A percentile compares a stretch with the other conserved stretches of the same genome.
These are phyloP conservation scores for Diploptera punctata DNA, from an alignment of 2,888 invertebrate species.

Conservation along the genomic window DNA sequence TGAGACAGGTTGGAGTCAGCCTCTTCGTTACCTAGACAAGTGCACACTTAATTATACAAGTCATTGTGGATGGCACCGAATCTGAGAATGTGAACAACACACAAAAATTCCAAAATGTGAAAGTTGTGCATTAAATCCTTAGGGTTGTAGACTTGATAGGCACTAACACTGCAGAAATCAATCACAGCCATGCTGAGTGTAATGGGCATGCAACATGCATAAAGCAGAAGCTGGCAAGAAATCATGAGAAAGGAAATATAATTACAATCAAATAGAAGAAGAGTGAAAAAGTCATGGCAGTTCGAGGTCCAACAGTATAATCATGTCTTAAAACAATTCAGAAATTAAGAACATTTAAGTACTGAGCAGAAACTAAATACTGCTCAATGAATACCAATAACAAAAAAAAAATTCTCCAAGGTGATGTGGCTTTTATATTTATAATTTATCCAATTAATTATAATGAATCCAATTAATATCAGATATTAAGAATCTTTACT, in stretches of 20 bases:
- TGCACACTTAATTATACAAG: too few relatives aligned
- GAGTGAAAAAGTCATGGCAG: constrained; percentile 37
- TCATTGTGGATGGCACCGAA: too few relatives aligned
- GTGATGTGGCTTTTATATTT: constrained; percentile 25
- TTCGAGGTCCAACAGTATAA: constrained; percentile 35
- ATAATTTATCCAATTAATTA: too few relatives aligned
- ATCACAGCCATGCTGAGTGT: constrained; percentile 12
- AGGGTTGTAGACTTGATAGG: too few relatives aligned
- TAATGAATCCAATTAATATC: too few relatives aligned
- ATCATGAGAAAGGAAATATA: constrained; percentile 24
- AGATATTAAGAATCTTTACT: too few relatives aligned
- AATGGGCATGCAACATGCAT: constrained; percentile 2
- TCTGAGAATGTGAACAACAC: too few relatives aligned
- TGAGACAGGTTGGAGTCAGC: too few relatives aligned
- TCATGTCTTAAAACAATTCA: constrained; percentile 13
- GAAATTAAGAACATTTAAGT: constrained; percentile 15
- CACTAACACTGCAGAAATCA: too few relatives aligned
- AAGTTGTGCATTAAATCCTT: too few relatives aligned
- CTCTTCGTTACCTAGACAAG: too few relatives aligned
- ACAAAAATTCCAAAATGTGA: too few relatives aligned
- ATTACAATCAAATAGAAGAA: constrained; percentile 31
- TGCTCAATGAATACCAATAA: constrained; percentile 20
- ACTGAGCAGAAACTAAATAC: constrained; percentile 12
- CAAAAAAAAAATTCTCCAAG: constrained; percentile 4
- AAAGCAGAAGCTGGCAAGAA: constrained; percentile 7